Evolutionary conservation across 1,140 invertebrate species (phyloP).

Genomic region (Bombus fervidus): DNA sequence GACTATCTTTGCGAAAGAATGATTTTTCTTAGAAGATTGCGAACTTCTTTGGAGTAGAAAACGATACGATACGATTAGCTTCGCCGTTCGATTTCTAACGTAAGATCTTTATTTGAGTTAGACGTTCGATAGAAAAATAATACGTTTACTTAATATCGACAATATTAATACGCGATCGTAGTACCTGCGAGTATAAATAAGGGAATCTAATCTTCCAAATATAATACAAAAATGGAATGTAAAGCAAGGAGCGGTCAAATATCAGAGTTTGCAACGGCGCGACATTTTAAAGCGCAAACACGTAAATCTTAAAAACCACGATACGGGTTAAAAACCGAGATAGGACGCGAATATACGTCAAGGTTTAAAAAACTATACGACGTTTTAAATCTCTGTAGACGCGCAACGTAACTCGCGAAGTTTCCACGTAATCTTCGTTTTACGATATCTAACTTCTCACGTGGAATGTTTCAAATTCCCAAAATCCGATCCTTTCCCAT

Average conservation of each 20-base stretch:
- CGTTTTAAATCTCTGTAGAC: neutral
- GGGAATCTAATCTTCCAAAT: constrained; percentile 34
- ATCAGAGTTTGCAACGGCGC: neutral
- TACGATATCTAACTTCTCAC: neutral
- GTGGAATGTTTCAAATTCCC: neutral
- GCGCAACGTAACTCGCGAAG: rapidly evolving
- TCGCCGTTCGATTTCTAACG: neutral
- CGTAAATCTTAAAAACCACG: constrained; percentile 5
- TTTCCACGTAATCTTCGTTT: neutral
- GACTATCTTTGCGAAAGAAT: neutral
- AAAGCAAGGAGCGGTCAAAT: constrained; percentile 32
- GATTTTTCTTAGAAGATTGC: rapidly evolving
- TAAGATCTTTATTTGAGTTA: neutral
- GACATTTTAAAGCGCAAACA: neutral
- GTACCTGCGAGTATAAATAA: neutral
- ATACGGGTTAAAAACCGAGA: constrained; percentile 1
- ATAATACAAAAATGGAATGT: constrained; percentile 17
- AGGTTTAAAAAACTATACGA: neutral
- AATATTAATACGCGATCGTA: neutral
- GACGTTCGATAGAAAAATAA: neutral
- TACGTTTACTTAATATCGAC: too few relatives aligned
- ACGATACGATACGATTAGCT: too few relatives aligned
- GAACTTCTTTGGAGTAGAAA: neutral
- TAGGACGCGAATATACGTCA: neutral
- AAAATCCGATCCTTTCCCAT: rapidly evolving